These are phyloP conservation scores for Neostethus bicornis DNA, from an alignment of 2,797 vertebrate species.

Conservation along the genomic window DNA sequence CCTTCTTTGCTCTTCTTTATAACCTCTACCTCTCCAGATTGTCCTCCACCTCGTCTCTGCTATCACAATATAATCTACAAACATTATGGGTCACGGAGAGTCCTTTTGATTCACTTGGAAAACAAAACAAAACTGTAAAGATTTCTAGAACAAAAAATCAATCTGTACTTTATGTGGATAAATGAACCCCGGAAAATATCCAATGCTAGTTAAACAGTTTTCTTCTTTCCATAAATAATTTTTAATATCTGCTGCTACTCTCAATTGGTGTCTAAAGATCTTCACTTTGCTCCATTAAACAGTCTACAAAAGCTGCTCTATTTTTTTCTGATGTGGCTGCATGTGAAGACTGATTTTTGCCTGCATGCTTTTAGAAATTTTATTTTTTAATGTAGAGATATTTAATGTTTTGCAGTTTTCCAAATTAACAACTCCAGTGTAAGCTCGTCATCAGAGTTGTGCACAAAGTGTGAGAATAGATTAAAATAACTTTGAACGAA, in stretches of 20 bases:
- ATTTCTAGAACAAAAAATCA: neutral
- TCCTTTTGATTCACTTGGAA: no score
- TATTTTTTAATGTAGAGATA: no score
- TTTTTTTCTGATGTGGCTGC: slow-evolving; percentile 5
- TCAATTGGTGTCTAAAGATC: slow-evolving; percentile 13
- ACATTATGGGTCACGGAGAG: no score
- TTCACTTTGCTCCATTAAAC: slow-evolving; percentile 33
- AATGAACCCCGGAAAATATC: neutral
- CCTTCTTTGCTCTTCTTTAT: no score
- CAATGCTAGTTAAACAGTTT: neutral
- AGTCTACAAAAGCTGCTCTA: slow-evolving; percentile 14
- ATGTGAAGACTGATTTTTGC: slow-evolving; percentile 13
- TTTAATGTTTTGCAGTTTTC: slow-evolving; percentile 28
- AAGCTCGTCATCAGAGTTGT: slow-evolving; percentile 15
- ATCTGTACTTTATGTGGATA: no score
- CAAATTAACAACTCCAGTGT: slow-evolving; percentile 6
- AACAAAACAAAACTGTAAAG: no score
- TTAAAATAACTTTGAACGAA: slow-evolving; percentile 10
- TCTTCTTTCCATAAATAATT: slow-evolving; percentile 3
- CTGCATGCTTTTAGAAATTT: slow-evolving; percentile 7
- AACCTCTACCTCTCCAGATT: no score
- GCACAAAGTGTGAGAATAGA: slow-evolving; percentile 12
- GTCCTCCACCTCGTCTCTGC: no score
- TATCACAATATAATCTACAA: no score
- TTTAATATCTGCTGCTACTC: slow-evolving; percentile 5